phyloP scores from a whole-genome alignment of 2,113 vertebrate genomes.

The Notothenia coriiceps region DNA sequence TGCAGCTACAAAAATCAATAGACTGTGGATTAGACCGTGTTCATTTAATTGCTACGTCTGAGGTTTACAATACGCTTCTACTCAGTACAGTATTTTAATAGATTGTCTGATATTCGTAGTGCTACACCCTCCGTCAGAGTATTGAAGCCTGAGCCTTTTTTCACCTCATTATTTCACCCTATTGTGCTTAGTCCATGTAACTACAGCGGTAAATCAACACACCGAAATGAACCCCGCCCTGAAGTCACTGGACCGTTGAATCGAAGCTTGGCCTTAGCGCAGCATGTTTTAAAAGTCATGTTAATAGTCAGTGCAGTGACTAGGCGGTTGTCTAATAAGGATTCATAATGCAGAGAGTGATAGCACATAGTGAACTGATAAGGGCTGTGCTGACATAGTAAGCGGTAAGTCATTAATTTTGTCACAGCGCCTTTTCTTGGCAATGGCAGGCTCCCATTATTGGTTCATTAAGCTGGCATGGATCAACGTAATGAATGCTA shows the following conservation, averaged over 20 bases:
- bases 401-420: constrained; percentile 82
- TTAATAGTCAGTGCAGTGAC: constrained; percentile 41
- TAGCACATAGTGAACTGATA: constrained; percentile 76
- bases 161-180: neutral
- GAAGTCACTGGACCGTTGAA: constrained; percentile 28
- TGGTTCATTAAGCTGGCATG: constrained; percentile 77
- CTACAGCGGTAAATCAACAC: constrained; percentile 29
- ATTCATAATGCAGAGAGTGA: constrained; percentile 74
- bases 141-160: constrained; percentile 16
- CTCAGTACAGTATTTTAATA: constrained; percentile 52
- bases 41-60: constrained; percentile 66
- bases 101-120: constrained; percentile 39
- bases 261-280: constrained; percentile 15
- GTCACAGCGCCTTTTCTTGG: constrained; percentile 74
- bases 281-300: constrained; percentile 47
- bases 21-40: constrained; percentile 54
- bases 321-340: constrained; percentile 51
- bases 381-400: constrained; percentile 66
- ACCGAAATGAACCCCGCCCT: constrained; percentile 23
- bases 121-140: constrained; percentile 26
- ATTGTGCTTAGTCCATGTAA: neutral
- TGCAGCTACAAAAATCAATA: constrained; percentile 66
- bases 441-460: constrained; percentile 75
- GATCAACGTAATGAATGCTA: constrained; percentile 78
- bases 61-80: constrained; percentile 48